Evolutionary conservation across 2,888 invertebrate genomes (phyloP), one percentile per base, ranked within the genome.

Genomic region (Xanthia icteritia): DNA sequence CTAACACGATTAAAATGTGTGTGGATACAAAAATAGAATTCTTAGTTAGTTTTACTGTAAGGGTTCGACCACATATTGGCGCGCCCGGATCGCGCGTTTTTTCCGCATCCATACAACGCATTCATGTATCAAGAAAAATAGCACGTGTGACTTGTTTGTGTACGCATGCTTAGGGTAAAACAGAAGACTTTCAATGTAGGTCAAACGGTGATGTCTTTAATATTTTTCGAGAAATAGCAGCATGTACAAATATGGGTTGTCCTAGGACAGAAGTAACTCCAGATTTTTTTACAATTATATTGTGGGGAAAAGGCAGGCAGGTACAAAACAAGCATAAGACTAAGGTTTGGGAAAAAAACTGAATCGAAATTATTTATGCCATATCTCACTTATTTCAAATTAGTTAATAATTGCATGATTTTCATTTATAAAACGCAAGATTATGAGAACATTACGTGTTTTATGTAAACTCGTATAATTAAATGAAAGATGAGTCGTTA

Each of bases 1-100:
- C 79, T 86, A 85, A 88, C 81, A 77, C 81, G 85, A 86, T 88
- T 83, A 81, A 80, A 85, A 78, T 81, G 76, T 83, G 70, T 79
- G 82, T 75, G 66, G 20, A 75, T 42, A 79, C 72, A 72, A 77
- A 88, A 84, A 88, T 84, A 87, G 83, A 79, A 71, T 80, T 76
- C 78, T 75, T 83, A 48, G 75, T 63, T 72, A 76, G 72, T 65
- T 68, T 61, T 61, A 65, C 54, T 73, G 61, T 73, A 73, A 77
- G 63, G 67, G 68, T 65, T 51, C 42, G 27, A 15, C 11, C 69
- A 77, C 65, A 77, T 39, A 15, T 39, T 31, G 23, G n/a, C 17
- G 8, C 5, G 20, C 8, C 23, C 11, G 13, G 31, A 27, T 31
- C 13, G 31, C 8, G 48, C n/a, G 15, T 36, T 72, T 48, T n/a